Evolutionary conservation across 2,888 invertebrate genomes (phyloP), one percentile per base, ranked within the genome.

Genomic region (Cantharis rufa): DNA sequence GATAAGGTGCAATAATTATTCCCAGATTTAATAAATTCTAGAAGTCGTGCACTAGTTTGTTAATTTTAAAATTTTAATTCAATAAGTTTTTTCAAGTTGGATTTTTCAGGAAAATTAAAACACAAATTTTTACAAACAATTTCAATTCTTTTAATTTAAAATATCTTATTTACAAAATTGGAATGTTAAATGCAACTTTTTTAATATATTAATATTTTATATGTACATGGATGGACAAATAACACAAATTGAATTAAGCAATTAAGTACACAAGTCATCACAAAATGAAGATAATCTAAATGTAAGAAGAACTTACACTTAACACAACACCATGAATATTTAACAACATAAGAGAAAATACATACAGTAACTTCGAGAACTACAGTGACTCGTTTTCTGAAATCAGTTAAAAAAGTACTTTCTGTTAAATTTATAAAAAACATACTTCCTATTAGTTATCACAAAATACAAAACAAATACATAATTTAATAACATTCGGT

Each of bases 151-250:
- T 77, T 75, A 77, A 72, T 77, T 71, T 77, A 77, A 74, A 77
- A 70, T 74, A 77, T 74, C 69, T 75, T 77, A 74, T 75, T 68
- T 77, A 75, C 75, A 77, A 72, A 74, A 72, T 69, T 74, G 77
- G 74, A 77, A 74, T 74, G 72, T 77, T 77, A 77, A 77, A 74
- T 73, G 74, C 70, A 72, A 48, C 48, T 48, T 48, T 48, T 27
- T 71, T 71, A 72, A 75, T 76, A 76, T 73, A 73, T 76, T 76
- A 77, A 70, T 63, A 72, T 76, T 63, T 70, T 16, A 61, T 77
- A 77, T 77, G 15, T 77, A 77, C 76, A 76, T 76, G 76, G 76
- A 76, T 73, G 72, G 48, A 48, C n/a, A 48, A 48, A n/a, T 48
- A 48, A 48, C 48, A 48, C 48, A 48, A 48, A 48, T 48, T 48